Conservation (phyloP, 2,797 vertebrate species). For the Gallinago nigripennis region DNA sequence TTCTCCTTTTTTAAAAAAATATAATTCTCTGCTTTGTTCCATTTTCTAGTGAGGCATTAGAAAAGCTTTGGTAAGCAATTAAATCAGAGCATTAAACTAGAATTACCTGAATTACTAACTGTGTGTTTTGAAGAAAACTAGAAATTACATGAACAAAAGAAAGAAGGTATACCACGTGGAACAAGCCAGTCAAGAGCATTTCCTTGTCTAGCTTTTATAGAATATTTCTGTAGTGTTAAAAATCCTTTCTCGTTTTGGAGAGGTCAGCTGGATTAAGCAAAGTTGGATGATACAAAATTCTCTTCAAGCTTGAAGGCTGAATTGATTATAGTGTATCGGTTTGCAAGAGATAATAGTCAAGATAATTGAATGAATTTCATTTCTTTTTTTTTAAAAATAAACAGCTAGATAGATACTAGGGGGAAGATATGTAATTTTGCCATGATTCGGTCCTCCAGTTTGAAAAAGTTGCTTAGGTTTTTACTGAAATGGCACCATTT, state of each 20-base stretch:
- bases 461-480: not conserved
- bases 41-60: not conserved
- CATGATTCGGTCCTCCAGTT: not conserved
- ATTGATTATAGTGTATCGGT: not conserved
- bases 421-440: not conserved
- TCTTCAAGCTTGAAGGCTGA: not conserved
- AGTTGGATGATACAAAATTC: conserved; percentile 11
- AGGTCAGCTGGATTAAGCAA: conserved; percentile 3
- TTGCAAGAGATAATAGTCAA: not conserved
- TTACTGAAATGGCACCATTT: not conserved
- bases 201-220: conserved; percentile 38
- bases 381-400: not conserved
- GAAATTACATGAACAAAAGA: conserved; percentile 44
- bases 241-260: not conserved
- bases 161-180: not conserved
- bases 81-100: conserved; percentile 33
- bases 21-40: not conserved
- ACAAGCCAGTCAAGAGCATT: not conserved
- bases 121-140: conserved; percentile 13
- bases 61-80: conserved; percentile 18
- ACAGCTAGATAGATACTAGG: not conserved
- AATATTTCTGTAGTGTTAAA: not conserved
- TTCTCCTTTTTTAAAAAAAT: not conserved
- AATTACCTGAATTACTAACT: conserved; percentile 13
- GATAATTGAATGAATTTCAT: not conserved